Percentiles rank a stretch among this genome's conserved stretches.
These are phyloP conservation scores for Drosophila ezoana DNA, from an alignment of 2,888 invertebrate genomes.

Conservation along the genomic window DNA sequence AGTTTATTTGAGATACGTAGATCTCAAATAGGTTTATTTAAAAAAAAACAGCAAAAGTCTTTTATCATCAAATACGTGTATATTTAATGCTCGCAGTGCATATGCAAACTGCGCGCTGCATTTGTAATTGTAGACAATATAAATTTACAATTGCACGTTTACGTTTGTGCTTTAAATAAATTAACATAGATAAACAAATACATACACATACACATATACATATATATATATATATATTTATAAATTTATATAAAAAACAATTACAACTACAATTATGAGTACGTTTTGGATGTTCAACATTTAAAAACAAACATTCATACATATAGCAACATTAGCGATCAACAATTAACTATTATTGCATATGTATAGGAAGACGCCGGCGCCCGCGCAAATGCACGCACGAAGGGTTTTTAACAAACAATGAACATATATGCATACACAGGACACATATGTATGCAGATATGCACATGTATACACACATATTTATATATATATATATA, in stretches of 20 bases:
- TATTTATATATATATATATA: neutral
- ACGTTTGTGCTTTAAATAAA: conserved; percentile 66
- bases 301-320: conserved; percentile 64
- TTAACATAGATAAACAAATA: conserved; percentile 54
- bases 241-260: conserved; percentile 40
- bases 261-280: conserved; percentile 68
- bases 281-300: conserved; percentile 69
- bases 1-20: neutral
- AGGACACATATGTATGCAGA: conserved; percentile 3
- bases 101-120: conserved; percentile 9
- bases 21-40: neutral
- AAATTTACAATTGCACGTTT: conserved; percentile 70
- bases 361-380: conserved; percentile 81
- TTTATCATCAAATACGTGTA: conserved; percentile 40
- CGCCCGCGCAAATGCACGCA: conserved; percentile 37
- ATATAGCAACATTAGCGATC: conserved; percentile 62
- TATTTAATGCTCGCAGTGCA: conserved; percentile 24
- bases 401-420: conserved; percentile 53
- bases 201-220: conserved; percentile 15
- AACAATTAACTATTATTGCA: conserved; percentile 81
- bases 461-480: neutral
- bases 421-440: conserved; percentile 28
- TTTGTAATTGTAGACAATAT: conserved; percentile 48
- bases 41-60: neutral
- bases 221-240: conserved; percentile 18